phyloP scores from a whole-genome alignment of 2,113 vertebrate genomes.

The Anas platyrhynchos region DNA sequence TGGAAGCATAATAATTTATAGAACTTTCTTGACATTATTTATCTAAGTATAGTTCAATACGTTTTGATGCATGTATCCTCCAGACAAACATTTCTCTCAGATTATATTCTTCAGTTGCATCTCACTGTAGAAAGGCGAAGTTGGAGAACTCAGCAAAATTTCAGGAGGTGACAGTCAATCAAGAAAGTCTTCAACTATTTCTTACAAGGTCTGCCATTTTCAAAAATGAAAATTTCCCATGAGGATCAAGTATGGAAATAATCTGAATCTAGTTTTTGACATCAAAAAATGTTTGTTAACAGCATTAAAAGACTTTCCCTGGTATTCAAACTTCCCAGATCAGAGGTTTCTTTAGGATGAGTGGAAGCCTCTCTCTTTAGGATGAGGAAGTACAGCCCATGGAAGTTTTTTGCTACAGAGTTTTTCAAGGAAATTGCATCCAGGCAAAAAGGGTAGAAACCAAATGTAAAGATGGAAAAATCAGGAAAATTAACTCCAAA shows the following conservation, averaged over 20 bases:
- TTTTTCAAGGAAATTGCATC: not conserved
- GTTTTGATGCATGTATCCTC: not conserved
- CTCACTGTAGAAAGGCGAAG: not conserved
- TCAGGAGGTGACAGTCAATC: not conserved
- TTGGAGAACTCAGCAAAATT: not conserved
- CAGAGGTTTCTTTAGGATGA: not conserved
- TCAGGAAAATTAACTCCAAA: not conserved
- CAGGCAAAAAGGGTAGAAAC: not conserved
- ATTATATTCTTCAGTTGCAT: not conserved
- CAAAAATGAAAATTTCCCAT: not conserved
- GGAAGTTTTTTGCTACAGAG: not conserved
- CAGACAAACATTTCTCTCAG: not conserved
- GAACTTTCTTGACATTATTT: not conserved
- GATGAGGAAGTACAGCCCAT: not conserved
- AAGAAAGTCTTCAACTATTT: not conserved
- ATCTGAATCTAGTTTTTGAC: not conserved
- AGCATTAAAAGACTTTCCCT: not conserved
- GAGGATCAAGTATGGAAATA: not conserved
- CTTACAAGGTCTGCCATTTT: not conserved
- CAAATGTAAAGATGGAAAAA: not conserved
- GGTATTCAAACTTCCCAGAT: not conserved
- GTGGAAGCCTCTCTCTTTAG: not conserved
- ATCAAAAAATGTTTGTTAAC: not conserved
- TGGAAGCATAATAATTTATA: not conserved
- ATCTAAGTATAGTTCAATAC: not conserved